Evolutionary conservation across 23 tunicate species (phyloP), one percentile per base, ranked within the genome.

Genomic region (Botrylloides violaceus): DNA sequence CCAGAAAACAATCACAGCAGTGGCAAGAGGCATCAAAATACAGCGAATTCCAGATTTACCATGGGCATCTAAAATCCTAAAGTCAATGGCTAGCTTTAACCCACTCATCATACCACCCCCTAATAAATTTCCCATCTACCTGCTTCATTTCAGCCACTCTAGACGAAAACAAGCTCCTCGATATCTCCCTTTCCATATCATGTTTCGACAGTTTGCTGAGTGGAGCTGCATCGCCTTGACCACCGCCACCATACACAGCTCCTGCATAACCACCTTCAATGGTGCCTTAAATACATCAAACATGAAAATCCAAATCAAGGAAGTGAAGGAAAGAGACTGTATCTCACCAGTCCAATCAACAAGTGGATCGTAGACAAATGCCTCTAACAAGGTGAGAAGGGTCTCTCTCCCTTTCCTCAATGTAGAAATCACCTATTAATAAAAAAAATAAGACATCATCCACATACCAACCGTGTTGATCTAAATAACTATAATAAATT

Each of bases 211-310:
- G 55, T 70, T 91, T 91, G 32, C 79, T 79, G 24, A 82, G 79
- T 12, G 76, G 75, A 66, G 61, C 36, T 2, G 79, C 71, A 1
- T 35, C 53, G 4, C 76, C 50, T 31, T 81, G 84, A 5, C 79
- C 87, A 6, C 83, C 86, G 9, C 87, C 99, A 24, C 99, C 99
- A 49, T 95, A 95, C 26, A 87, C 94, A 23, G 99, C 99, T 29
- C 99, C 99, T 1, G 99, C 96, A 48, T 87, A 95, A 18, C 99
- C 99, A 20, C 91, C 96, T 55, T 95, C 99, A 26, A 87, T 77
- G 0, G 96, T 76, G 23, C 99, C 97, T 88, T 62, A 22, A 64
- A 22, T 34, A 38, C 3, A 38, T 24, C 9, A 4, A 3, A 26
- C 34, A 63, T 63, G 35, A 63, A 12, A 63, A 63, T 7, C 34